Conservation (phyloP, 2,113 vertebrate species). For the Trematocara macrostoma region DNA sequence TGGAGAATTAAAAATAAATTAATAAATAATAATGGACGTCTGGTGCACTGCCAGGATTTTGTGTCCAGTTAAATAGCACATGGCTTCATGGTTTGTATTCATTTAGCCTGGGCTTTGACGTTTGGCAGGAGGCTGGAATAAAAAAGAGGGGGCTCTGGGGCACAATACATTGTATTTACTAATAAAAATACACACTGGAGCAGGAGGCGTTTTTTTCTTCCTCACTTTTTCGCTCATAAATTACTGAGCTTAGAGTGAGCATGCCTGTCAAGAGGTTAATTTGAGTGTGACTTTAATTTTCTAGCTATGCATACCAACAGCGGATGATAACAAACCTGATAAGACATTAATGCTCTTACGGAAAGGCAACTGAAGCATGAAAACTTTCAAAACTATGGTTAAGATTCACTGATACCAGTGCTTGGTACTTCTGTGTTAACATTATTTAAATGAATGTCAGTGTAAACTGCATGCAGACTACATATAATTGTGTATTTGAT, state of each 20-base stretch:
- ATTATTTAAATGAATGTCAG: background rate
- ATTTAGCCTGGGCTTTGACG: slow-evolving; percentile 59
- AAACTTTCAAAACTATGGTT: slow-evolving; percentile 28
- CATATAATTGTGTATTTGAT: background rate
- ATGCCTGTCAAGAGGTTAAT: slow-evolving; percentile 47
- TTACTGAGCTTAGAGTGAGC: slow-evolving; percentile 47
- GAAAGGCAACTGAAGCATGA: slow-evolving; percentile 36
- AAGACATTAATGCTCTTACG: slow-evolving; percentile 40
- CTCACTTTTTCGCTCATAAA: slow-evolving; percentile 16
- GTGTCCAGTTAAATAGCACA: slow-evolving; percentile 69
- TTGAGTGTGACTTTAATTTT: slow-evolving; percentile 57
- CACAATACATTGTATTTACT: slow-evolving; percentile 63
- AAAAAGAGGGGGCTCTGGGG: slow-evolving; percentile 43
- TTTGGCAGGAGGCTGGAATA: slow-evolving; percentile 61
- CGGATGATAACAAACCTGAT: slow-evolving; percentile 40
- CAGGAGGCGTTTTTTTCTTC: background rate
- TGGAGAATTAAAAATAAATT: slow-evolving; percentile 72
- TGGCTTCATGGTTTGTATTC: slow-evolving; percentile 67
- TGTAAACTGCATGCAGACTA: background rate
- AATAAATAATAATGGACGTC: slow-evolving; percentile 68
- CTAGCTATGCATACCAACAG: slow-evolving; percentile 25
- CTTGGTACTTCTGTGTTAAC: background rate
- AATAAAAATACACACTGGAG: slow-evolving; percentile 57
- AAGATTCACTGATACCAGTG: slow-evolving; percentile 26
- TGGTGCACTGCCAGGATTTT: slow-evolving; percentile 64